phyloP scores from a whole-genome alignment of 2,888 invertebrate species.

The Odontothrips loti region DNA sequence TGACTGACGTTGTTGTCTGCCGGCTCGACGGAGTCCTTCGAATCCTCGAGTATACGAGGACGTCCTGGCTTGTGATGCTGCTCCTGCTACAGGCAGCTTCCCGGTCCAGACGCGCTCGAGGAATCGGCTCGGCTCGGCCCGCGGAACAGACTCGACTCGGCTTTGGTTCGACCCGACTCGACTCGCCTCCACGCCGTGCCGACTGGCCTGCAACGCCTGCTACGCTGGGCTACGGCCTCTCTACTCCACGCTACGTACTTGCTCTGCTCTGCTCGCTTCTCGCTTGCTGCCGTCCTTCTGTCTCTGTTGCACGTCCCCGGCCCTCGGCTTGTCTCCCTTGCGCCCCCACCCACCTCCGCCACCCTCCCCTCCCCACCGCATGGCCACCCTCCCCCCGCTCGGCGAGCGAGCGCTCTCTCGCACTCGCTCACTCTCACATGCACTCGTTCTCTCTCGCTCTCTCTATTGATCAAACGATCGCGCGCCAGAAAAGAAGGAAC shows the following conservation, averaged over 20 bases:
- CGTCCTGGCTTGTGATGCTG: too few relatives aligned
- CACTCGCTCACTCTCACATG: background rate
- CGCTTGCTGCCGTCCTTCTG: background rate
- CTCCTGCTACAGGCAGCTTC: background rate
- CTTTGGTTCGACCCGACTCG: background rate
- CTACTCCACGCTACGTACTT: background rate
- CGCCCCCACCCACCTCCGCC: background rate
- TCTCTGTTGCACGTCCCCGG: slow-evolving; percentile 5
- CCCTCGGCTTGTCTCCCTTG: background rate
- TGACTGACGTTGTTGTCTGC: too few relatives aligned
- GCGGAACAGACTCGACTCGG: background rate
- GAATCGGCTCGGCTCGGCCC: background rate
- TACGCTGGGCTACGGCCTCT: background rate
- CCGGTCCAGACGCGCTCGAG: background rate
- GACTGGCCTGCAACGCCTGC: background rate
- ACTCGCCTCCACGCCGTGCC: background rate
- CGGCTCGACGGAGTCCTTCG: too few relatives aligned
- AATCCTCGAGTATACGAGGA: too few relatives aligned
- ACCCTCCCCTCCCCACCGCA: background rate
- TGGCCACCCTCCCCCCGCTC: background rate
- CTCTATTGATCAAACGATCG: slow-evolving; percentile 25
- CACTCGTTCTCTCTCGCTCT: background rate
- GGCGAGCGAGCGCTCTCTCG: background rate
- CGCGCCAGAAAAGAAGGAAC: background rate
- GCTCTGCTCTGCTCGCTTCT: background rate